phyloP scores from a whole-genome alignment of 2,797 vertebrate species.

The Arvicola amphibius region DNA sequence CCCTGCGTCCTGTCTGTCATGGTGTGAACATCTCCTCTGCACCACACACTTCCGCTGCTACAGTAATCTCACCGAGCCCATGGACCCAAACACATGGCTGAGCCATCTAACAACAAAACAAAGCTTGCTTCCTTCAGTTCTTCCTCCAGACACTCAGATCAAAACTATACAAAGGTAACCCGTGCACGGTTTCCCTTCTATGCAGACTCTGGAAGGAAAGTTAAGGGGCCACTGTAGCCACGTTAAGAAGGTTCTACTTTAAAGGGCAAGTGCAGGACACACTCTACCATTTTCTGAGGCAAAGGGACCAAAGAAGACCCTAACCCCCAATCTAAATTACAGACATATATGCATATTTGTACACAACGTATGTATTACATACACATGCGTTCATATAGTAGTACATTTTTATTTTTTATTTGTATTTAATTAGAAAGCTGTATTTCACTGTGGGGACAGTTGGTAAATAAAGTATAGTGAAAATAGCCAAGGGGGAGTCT shows the following conservation, averaged over 20 bases:
- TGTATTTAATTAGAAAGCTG: neutral
- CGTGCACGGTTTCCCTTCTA: neutral
- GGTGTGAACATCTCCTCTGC: neutral
- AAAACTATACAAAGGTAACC: neutral
- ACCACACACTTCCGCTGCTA: neutral
- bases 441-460: too few relatives aligned
- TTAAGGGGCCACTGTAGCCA: neutral
- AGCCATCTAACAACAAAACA: neutral
- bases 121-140: neutral
- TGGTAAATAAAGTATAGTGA: neutral
- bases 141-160: neutral
- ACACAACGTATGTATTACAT: neutral
- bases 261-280: neutral
- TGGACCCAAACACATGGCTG: neutral
- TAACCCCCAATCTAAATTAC: neutral
- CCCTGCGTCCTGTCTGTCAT: neutral
- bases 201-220: neutral
- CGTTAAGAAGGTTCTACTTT: neutral
- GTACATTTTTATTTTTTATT: neutral
- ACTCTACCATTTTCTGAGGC: neutral
- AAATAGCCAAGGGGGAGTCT: neutral
- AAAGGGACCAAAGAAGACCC: neutral
- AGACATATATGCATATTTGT: neutral
- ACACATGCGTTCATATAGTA: neutral
- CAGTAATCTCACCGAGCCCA: neutral